These are phyloP conservation scores for Cyrtodaria siliqua DNA, from an alignment of 2,888 invertebrate genomes.

Conservation along the genomic window DNA sequence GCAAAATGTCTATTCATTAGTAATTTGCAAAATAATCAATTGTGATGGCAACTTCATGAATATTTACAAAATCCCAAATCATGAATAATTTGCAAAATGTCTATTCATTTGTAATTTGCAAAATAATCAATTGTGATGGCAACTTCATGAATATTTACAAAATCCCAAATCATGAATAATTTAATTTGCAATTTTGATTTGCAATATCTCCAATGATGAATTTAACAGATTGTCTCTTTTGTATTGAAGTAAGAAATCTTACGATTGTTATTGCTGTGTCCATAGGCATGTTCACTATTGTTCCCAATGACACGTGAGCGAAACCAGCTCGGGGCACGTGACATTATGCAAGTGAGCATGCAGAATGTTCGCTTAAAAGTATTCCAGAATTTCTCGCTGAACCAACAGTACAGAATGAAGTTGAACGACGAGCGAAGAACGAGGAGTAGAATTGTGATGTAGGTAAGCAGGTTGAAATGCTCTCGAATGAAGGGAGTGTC, in stretches of 20 bases:
- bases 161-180: no score
- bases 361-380: constrained; percentile 83
- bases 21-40: no score
- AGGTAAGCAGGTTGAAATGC: constrained; percentile 44
- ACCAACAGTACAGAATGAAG: constrained; percentile 85
- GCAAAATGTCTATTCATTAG: no score
- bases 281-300: constrained; percentile 57
- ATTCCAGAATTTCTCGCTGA: constrained; percentile 85
- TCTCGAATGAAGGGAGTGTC: constrained; percentile 37
- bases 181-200: not conserved
- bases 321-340: constrained; percentile 36
- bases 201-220: not conserved
- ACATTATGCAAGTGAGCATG: constrained; percentile 63
- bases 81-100: no score
- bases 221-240: constrained; percentile 56
- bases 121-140: no score
- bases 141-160: no score
- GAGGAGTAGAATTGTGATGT: constrained; percentile 69
- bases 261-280: constrained; percentile 67
- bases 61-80: no score
- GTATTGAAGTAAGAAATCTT: constrained; percentile 60
- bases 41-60: no score
- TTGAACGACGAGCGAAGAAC: constrained; percentile 83
- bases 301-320: constrained; percentile 45
- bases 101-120: no score